A percentile compares a stretch with the other conserved stretches of the same genome.
Evolutionary conservation across 2,888 invertebrate genomes (phyloP).

Genomic region (Hirtodrosophila alboralis): DNA sequence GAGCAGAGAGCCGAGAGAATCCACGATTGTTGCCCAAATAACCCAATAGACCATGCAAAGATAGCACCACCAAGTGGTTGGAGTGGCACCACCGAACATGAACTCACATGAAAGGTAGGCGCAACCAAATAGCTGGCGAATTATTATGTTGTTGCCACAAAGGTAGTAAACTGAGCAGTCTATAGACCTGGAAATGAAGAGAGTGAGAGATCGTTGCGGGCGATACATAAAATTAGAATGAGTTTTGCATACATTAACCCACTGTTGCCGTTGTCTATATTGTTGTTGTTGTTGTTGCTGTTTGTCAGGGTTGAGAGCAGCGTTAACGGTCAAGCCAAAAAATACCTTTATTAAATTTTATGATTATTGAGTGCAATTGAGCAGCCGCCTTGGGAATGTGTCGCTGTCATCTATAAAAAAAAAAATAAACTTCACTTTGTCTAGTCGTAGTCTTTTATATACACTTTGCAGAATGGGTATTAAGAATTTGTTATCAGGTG

Average conservation of each 20-base stretch:
- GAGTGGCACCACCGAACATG: slow-evolving; percentile 13
- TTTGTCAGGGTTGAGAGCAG: slow-evolving; percentile 4
- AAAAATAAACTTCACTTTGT: background rate
- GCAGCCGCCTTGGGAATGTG: slow-evolving; percentile 66
- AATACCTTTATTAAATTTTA: slow-evolving; percentile 80
- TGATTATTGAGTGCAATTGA: slow-evolving; percentile 79
- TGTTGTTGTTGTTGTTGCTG: slow-evolving; percentile 61
- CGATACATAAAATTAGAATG: slow-evolving; percentile 84
- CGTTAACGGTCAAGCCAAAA: slow-evolving; percentile 58
- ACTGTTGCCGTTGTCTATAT: slow-evolving; percentile 72
- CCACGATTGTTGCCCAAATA: slow-evolving; percentile 45
- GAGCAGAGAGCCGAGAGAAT: too few species aligned
- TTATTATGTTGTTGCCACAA: slow-evolving; percentile 67
- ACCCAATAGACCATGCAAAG: slow-evolving; percentile 71
- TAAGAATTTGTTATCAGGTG: too few species aligned
- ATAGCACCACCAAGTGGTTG: slow-evolving; percentile 45
- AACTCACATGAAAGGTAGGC: slow-evolving; percentile 50
- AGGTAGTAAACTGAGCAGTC: slow-evolving; percentile 6
- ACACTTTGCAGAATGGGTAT: too few species aligned
- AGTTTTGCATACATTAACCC: slow-evolving; percentile 84
- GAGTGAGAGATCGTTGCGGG: slow-evolving; percentile 77
- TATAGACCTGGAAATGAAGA: slow-evolving; percentile 14
- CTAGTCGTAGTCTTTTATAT: background rate
- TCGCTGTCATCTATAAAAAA: slow-evolving; percentile 24
- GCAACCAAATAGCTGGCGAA: slow-evolving; percentile 60